A percentile compares a stretch with the other conserved stretches of the same genome.
phyloP scores from a whole-genome alignment of 2,113 vertebrate genomes.

The Phylloscopus whistleri region DNA sequence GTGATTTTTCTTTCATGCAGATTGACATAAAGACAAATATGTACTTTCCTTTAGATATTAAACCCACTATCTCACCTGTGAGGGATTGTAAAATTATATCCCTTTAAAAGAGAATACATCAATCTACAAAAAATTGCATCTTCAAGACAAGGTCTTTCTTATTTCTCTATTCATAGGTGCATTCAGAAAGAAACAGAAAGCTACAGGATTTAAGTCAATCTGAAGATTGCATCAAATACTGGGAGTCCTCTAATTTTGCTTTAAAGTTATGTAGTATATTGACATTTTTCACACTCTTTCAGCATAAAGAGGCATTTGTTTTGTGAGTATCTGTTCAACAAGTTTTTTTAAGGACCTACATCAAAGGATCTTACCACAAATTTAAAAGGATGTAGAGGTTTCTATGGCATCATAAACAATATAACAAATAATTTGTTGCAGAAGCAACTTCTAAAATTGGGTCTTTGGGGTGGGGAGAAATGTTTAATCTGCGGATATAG shows the following conservation, averaged over 20 bases:
- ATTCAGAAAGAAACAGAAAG: neutral
- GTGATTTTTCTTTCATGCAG: conserved; percentile 60
- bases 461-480: conserved; percentile 24
- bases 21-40: conserved; percentile 66
- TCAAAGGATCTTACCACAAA: conserved; percentile 13
- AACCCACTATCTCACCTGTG: conserved; percentile 51
- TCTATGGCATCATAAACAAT: neutral
- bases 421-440: conserved; percentile 5
- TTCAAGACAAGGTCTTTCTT: neutral
- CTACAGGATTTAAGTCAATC: neutral
- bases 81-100: conserved; percentile 57
- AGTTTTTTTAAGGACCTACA: neutral
- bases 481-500: conserved; percentile 16
- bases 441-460: conserved; percentile 15
- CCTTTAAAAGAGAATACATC: conserved; percentile 51
- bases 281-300: neutral
- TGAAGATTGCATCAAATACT: neutral
- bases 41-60: conserved; percentile 58
- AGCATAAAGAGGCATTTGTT: neutral
- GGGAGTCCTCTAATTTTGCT: neutral
- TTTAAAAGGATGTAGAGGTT: conserved; percentile 15
- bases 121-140: conserved; percentile 30
- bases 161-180: neutral
- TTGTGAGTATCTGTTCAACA: neutral
- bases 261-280: neutral